Evolutionary conservation across 2,888 invertebrate genomes (phyloP), one percentile per base, ranked within the genome.

Genomic region (Dione vanillae): DNA sequence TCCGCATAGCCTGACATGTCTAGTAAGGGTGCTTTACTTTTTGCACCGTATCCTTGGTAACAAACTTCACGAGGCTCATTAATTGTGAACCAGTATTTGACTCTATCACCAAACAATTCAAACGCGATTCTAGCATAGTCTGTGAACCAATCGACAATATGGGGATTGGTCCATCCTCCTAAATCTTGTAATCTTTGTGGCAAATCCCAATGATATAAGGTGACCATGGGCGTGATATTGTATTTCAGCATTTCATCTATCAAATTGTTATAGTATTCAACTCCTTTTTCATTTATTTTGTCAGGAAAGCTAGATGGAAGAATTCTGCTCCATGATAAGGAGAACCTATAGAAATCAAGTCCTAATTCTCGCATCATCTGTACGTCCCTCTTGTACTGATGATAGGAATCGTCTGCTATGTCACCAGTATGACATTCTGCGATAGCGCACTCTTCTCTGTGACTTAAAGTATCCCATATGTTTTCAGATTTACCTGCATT

Each of bases 391-490:
- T 92, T 87, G 78, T 93, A 94, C 75, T 90, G 89, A 79, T 95
- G 88, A 78, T 95, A 94, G 35, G 92, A 91, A 75, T 95, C 94
- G 41, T 94, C 88, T 0, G 94, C 89, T 7, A 94, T 80, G 76
- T 95, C 94, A 0, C 91, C 95, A 70, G 92, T 94, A 27, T 92
- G 90, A 47, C 88, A 80, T 77, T 94, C 92, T 10, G 72, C 83
- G 16, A 95, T 90, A 64, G 86, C 85, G 19, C 94, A 93, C 0
- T 92, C 79, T 9, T 74, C 62, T 35, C 41, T 70, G 52, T 94
- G 94, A 2, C 93, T 88, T 76, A 94, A 83, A 68, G 80, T 87
- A 82, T 95, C 95, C 95, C 95, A 95, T 65, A 94, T 94, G 61
- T 91, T 94, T 81, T 90, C 90, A 12, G 90, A 86, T 80, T 94